Conservation (phyloP, 2,113 vertebrate genomes). For the Urocolius indicus region DNA sequence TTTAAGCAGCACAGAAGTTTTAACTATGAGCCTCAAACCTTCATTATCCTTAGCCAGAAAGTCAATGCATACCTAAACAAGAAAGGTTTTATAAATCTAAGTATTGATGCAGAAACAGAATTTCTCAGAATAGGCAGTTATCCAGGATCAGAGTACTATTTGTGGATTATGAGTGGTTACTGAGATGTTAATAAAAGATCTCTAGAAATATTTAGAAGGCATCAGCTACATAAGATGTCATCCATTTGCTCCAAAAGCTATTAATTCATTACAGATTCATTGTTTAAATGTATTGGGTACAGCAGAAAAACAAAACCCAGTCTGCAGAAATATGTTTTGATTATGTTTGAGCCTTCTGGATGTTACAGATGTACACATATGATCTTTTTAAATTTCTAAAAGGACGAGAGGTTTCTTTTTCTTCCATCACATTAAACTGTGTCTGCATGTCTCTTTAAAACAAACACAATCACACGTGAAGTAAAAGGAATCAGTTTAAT, state of each 20-base stretch:
- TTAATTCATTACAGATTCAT: not conserved
- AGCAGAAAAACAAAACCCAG: not conserved
- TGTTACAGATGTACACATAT: not conserved
- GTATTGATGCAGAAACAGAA: not conserved
- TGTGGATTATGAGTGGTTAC: not conserved
- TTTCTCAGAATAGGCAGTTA: not conserved
- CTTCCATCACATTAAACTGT: not conserved
- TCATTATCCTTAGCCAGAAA: not conserved
- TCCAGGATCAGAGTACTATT: not conserved
- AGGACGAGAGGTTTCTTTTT: not conserved
- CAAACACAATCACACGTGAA: accelerated
- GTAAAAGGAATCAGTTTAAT: not conserved
- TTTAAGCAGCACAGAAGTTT: not conserved
- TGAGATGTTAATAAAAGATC: accelerated
- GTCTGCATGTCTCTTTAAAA: not conserved
- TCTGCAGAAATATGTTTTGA: not conserved
- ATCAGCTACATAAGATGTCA: not conserved
- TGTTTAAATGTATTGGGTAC: not conserved
- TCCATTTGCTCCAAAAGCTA: not conserved
- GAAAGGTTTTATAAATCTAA: not conserved
- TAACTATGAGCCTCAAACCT: not conserved
- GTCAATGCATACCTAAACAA: not conserved
- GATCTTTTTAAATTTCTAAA: not conserved
- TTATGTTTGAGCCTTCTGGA: not conserved
- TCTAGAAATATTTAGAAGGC: not conserved